Base-by-base conservation (phyloP, 2,113 vertebrate genomes). In the Clarias macrocephalus region DNA sequence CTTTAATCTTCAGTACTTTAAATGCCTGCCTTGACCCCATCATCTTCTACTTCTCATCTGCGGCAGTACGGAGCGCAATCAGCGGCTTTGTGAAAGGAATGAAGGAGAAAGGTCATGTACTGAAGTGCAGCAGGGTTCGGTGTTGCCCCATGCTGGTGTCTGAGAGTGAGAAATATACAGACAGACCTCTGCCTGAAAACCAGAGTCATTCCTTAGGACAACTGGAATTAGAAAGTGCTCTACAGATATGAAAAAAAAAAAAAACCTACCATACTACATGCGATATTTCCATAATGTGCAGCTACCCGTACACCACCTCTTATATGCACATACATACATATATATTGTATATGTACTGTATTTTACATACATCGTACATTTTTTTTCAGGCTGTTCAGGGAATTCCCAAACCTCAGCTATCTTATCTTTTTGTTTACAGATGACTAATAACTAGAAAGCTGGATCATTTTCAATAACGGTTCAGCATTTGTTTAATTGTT, bases 11-110 rank as follows among this genome's bases (percentile, higher is more conserved):
- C 65, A 94, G 94, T 90, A 94, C 95, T 18, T 90, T 95, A 52
- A 96, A 96, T 75, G 93, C 95, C 81, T 96, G 95, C 87, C 90
- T 96, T 81, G 95, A 96, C 65, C 96, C 96, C 0, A 90, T 96
- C 0, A 95, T 96, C 88, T 95, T 96, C 91, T 96, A 95, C 92
- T 94, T 96, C 75, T 93, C 95, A 0, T 96, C 96, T 0, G 90
- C 93, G 0, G 91, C 94, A 0, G 93, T 95, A 48, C 86, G 95
- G 13, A 91, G 89, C 70, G 93, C 93, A 81, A 72, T 96, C 18
- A 92, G 90, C 7, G 86, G 86, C 84, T 93, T 92, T 85, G 88
- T 88, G 81, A 89, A 88, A 86, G 91, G 84, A 86, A 16, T 94
- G 23, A 70, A 33, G 80, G 90, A 88, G 0, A 95, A 94, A 84